These are phyloP conservation scores for Hippocampus zosterae DNA, from an alignment of 2,113 vertebrate genomes.

Conservation along the genomic window DNA sequence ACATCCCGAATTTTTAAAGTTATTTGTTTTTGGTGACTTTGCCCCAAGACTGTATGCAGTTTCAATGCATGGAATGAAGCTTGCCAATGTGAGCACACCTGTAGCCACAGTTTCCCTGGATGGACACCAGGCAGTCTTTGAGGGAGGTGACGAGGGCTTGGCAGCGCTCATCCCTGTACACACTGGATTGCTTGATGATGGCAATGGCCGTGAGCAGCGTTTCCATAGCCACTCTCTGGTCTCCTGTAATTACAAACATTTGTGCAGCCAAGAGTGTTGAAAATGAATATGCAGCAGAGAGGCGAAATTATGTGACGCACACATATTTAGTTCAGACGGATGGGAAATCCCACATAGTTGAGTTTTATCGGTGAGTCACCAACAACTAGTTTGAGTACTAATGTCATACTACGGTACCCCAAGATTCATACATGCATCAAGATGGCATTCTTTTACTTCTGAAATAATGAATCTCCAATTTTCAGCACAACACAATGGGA, in stretches of 20 bases:
- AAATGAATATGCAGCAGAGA: background rate
- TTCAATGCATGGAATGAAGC: background rate
- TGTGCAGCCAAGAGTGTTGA: background rate
- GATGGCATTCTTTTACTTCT: background rate
- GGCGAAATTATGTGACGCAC: background rate
- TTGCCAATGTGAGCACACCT: conserved; percentile 51
- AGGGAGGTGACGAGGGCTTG: conserved; percentile 89
- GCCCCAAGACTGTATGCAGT: background rate
- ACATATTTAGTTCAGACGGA: background rate
- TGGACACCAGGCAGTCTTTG: conserved; percentile 92
- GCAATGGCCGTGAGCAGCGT: conserved; percentile 90
- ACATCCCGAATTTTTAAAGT: too few species aligned
- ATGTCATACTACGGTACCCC: background rate
- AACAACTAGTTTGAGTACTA: background rate
- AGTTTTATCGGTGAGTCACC: background rate
- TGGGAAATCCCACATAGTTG: background rate
- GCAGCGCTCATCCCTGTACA: conserved; percentile 86
- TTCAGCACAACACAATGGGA: background rate
- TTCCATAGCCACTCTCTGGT: conserved; percentile 86
- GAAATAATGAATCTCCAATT: background rate
- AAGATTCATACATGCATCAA: background rate
- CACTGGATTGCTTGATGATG: conserved; percentile 92
- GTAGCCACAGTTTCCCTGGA: conserved; percentile 82
- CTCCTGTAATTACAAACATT: conserved; percentile 67
- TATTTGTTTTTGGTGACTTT: background rate